Base-by-base conservation (phyloP, 2,888 invertebrate genomes). In the Cerceris rybyensis region DNA sequence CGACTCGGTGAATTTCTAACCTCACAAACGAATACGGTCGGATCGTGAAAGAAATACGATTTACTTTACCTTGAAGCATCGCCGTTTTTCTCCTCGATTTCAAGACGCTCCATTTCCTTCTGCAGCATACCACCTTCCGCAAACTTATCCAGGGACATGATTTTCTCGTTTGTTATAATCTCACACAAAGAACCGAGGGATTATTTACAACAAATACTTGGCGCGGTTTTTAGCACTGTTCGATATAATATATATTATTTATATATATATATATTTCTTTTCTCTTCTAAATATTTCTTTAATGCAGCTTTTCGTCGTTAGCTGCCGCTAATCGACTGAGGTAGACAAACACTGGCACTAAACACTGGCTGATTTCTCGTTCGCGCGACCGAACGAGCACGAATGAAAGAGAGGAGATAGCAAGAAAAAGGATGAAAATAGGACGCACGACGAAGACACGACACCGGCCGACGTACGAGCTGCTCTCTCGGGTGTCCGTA, bases 111-210 rank as follows among this genome's bases (percentile, higher is more conserved):
- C 90, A 92, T 90, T 79, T 92, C 92, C 86, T 92, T 92, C 79
- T 90, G 90, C 73, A 92, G 86, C 73, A 83, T 80, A 7, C 88
- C 88, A 79, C 87, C 86, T 68, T 92, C 92, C 71, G 85, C 86
- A 81, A 90, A 92, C 86, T 92, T 92, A 86, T 92, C 92, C 91
- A 92, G 83, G 76, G 91, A 90, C 91, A 91, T 91, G 73, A 63
- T 86, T 63, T 8, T 54, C 28, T 65, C 55, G 67, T 57, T 72
- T 68, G 55, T 77, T 70, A 70, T 46, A 61, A 42, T 63, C 64
- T 71, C 83, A 78, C 83, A 80, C 84, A 75, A 79, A 65, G 57
- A 52, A 50, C 64, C 59, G 59, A 55, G n/a, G 50, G 52, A 66
- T 60, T 81, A 82, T 81, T 63, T 81, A 80, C 81, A 81, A 81